Conservation (phyloP, 2,888 invertebrate genomes). For the Ctena decussata region DNA sequence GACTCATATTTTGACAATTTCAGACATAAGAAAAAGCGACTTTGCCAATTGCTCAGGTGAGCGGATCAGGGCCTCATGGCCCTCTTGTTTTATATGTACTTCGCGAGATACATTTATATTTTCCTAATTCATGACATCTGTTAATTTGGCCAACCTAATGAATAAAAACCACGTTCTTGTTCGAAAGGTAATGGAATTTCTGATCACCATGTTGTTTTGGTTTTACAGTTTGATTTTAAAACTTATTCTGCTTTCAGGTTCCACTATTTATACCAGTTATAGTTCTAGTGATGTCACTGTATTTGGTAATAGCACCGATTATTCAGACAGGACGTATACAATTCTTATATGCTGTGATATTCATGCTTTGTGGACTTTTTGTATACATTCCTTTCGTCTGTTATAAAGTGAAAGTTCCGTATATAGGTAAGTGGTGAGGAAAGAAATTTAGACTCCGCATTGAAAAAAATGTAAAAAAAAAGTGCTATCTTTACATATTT, state of each 20-base stretch:
- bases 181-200: no score
- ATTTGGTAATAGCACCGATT: slow-evolving; percentile 76
- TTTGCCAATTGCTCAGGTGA: no score
- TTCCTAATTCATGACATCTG: no score
- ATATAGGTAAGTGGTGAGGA: slow-evolving; percentile 68
- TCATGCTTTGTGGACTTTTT: slow-evolving; percentile 73
- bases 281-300: slow-evolving; percentile 72
- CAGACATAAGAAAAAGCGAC: no score
- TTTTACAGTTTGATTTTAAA: no score
- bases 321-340: slow-evolving; percentile 72
- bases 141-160: no score
- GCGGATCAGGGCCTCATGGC: no score
- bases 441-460: not conserved
- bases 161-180: no score
- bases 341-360: slow-evolving; percentile 74
- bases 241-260: slow-evolving; percentile 75
- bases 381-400: slow-evolving; percentile 75
- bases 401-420: slow-evolving; percentile 53
- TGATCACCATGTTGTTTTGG: no score
- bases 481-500: not conserved
- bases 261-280: slow-evolving; percentile 74
- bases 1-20: no score
- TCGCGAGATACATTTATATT: no score
- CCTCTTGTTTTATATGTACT: no score
- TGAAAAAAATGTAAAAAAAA: not conserved